Evolutionary conservation across 1,140 invertebrate species (phyloP), one percentile per base, ranked within the genome.

Genomic region (Uloborus diversus): DNA sequence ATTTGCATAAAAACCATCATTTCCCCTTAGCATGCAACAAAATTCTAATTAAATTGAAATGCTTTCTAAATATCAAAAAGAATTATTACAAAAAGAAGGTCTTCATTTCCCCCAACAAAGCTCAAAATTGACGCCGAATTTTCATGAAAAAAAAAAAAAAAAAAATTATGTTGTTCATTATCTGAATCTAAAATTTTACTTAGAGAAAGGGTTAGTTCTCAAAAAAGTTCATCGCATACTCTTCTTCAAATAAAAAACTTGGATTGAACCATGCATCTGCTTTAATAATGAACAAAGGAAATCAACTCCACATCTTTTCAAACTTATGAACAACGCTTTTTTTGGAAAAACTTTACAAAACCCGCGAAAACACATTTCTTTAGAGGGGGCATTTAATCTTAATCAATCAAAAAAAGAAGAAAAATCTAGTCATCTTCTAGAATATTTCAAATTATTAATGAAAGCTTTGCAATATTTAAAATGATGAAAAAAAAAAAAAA

Each of bases 1-100:
- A 81, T 57, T 14, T 84, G 20, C 83, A 85, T 69, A 61, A 81
- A 30, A 7, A 17, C n/a, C 86, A 88, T 82, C 84, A 87, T 82
- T 82, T 86, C 28, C 86, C 87, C 28, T 9, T 70, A 4, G 49
- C 66, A 20, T 53, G 5, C 28, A 53, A 57, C n/a, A 57, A 49
- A 59, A 37, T 3, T 70, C 17, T 17, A 25, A 13, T n/a, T 42
- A 2, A 70, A 9, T 17, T 59, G 25, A 37, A 25, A 57, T 70
- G 51, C 11, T 57, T 27, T 70, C 30, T n/a, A 7, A n/a, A 0
- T 28, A 30, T 28, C 35, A 9, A 9, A 57, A 57, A 3, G 9
- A 17, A 35, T 71, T 59, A 32, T 56, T 20, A 37, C 1, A 4
- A 13, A 51, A 51, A 13, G 13, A n/a, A n/a, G 20, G 20, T 51